Conservation (phyloP, 2,113 vertebrate species). For the Phyllostomus discolor region DNA sequence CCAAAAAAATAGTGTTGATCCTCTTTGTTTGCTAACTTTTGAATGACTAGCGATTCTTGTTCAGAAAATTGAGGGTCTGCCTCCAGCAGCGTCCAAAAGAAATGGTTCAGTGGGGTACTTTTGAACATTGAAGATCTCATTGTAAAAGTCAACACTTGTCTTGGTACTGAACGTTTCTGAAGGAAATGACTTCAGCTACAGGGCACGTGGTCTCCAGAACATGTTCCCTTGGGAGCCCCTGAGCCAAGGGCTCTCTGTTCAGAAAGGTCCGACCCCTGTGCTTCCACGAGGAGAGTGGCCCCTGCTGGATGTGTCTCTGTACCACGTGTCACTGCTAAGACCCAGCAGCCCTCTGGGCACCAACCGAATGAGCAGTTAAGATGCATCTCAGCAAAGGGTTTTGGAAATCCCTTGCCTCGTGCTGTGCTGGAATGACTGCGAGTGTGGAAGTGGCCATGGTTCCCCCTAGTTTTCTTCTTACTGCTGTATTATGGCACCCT, state of each 20-base stretch:
- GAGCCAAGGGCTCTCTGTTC: rapidly evolving
- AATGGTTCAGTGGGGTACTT: not conserved
- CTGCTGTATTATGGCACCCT: conserved; percentile 51
- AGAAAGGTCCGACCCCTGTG: not conserved
- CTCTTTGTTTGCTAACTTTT: not conserved
- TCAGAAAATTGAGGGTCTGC: not conserved
- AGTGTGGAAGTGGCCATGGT: not conserved
- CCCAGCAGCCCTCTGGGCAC: rapidly evolving
- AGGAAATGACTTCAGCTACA: not conserved
- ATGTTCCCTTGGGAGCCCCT: not conserved
- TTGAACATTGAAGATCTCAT: not conserved
- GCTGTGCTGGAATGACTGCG: not conserved
- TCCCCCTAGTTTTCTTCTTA: conserved; percentile 43
- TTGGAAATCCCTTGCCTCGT: not conserved
- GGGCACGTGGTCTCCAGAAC: not conserved
- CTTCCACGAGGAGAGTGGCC: not conserved
- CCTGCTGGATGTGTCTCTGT: not conserved
- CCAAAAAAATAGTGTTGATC: not conserved
- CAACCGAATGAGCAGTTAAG: not conserved
- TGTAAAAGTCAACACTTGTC: not conserved
- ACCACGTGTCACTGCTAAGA: not conserved
- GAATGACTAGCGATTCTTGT: not conserved
- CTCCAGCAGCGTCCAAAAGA: not conserved
- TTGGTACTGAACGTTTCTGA: not conserved
- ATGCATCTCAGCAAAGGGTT: not conserved